Evolutionary conservation across 2,113 vertebrate species (phyloP), one percentile per base, ranked within the genome.

Genomic region (Cyphomyrus discorhynchus): DNA sequence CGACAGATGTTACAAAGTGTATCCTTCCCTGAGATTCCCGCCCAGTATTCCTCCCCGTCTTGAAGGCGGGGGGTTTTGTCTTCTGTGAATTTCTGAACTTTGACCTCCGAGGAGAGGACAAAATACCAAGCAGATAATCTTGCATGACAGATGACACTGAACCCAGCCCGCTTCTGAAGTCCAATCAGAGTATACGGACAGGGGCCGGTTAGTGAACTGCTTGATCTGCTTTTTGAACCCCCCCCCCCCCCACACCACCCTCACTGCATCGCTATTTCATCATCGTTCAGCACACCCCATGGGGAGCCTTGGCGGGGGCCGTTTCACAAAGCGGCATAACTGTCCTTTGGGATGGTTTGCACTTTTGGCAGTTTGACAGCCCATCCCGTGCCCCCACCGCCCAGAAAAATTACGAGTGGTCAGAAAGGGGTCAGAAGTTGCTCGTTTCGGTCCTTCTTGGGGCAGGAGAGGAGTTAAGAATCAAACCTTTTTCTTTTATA

Each of bases 81-180:
- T 89, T 50, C 27, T 39, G 49, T 89, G 88, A 89, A 45, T 21
- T 82, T 82, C 62, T 88, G 42, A 88, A 74, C 88, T 50, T 88
- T 70, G 45, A 74, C 62, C 62, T 31, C 88, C 17, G 2, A 0
- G 24, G 46, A 88, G 24, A 46, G 11, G 53, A 62, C 24, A 70
- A 88, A 82, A 88, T 35, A 45, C 62, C 31, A 15, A 52, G 66
- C 46, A 88, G 88, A 88, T 88, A 74, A 88, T 88, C 66, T 70
- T 74, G 62, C 46, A 46, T 88, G 62, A 70, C 53, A 70, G 86
- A 62, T 53, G 27, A 42, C 4, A 39, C 56, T 88, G 87, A 88
- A 58, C 24, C 42, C 19, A 35, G 56, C 21, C 58, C 11, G 9
- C 35, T 88, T 66, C 58, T 88, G 46, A 52, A 50, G 56, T 66